A percentile compares a stretch with the other conserved stretches of the same genome.
phyloP scores from a whole-genome alignment of 2,888 invertebrate genomes.

The Melanotus villosus region DNA sequence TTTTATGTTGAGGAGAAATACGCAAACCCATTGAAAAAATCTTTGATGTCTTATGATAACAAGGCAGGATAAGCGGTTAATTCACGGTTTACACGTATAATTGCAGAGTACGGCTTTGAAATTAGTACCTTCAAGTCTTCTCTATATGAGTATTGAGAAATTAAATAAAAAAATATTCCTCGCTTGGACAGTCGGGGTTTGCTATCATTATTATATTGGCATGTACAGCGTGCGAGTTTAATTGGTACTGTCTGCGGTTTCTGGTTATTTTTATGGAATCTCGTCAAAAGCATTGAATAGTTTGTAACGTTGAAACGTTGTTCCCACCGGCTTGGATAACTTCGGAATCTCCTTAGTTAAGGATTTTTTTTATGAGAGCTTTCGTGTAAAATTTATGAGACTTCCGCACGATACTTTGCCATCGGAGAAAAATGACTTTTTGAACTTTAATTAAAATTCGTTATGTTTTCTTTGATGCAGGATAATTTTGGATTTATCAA shows the following conservation, averaged over 20 bases:
- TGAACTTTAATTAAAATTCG: no score
- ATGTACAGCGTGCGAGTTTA: neutral
- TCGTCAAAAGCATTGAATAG: neutral
- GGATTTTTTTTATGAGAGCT: no score
- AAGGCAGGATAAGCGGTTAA: conserved; percentile 56
- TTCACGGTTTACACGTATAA: conserved; percentile 61
- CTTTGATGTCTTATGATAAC: conserved; percentile 49
- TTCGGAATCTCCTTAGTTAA: no score
- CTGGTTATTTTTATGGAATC: neutral
- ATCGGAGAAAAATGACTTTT: no score
- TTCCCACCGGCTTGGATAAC: no score
- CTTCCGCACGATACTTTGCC: no score
- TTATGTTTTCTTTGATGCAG: no score
- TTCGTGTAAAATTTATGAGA: no score
- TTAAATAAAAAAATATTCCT: conserved; percentile 8
- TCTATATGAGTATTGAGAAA: conserved; percentile 17
- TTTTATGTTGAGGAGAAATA: neutral
- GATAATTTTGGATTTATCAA: no score
- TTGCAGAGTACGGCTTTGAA: conserved; percentile 61
- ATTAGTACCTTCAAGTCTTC: conserved; percentile 58
- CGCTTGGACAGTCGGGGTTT: conserved; percentile 6
- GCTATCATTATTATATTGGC: conserved; percentile 4
- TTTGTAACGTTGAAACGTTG: no score
- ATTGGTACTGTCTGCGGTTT: neutral
- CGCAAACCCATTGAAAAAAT: conserved; percentile 15